Evolutionary conservation across 2,888 invertebrate genomes (phyloP).

Genomic region (Parelbella ahira): DNA sequence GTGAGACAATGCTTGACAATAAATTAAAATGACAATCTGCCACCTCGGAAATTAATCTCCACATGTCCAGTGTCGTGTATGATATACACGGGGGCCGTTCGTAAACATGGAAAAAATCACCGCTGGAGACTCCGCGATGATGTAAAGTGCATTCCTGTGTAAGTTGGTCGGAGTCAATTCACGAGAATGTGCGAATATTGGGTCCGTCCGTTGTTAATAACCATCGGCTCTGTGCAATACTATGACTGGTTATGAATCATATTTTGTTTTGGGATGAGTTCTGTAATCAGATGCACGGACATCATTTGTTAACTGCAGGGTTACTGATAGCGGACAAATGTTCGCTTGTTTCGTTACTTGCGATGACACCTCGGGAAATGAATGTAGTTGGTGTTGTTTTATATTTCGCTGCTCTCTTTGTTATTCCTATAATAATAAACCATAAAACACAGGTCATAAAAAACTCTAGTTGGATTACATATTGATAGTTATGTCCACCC

Average conservation of each 20-base stretch:
- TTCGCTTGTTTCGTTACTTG: constrained; percentile 9
- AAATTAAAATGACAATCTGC: constrained; percentile 75
- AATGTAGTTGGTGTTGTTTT: not conserved
- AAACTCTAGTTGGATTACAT: too few species aligned
- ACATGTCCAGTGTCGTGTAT: constrained; percentile 65
- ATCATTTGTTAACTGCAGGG: constrained; percentile 23
- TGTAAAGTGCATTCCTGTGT: constrained; percentile 78
- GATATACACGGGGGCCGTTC: constrained; percentile 52
- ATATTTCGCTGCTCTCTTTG: too few species aligned
- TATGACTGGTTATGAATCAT: constrained; percentile 34
- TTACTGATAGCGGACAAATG: constrained; percentile 18
- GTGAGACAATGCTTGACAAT: constrained; percentile 74
- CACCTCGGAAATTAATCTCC: constrained; percentile 76
- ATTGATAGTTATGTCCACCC: too few species aligned
- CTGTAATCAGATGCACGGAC: constrained; percentile 22
- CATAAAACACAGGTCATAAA: too few species aligned
- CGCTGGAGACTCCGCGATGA: constrained; percentile 61
- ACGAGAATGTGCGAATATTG: constrained; percentile 67
- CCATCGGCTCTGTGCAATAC: constrained; percentile 27
- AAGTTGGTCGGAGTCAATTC: constrained; percentile 62
- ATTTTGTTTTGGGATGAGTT: constrained; percentile 23
- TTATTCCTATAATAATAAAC: too few species aligned
- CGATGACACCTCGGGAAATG: constrained; percentile 1
- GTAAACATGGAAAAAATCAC: constrained; percentile 70
- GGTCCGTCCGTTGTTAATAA: constrained; percentile 38